A percentile compares a stretch with the other conserved stretches of the same genome.
These are phyloP conservation scores for Pristionchus arcanus DNA, from an alignment of 2,888 invertebrate species.

Conservation along the genomic window DNA sequence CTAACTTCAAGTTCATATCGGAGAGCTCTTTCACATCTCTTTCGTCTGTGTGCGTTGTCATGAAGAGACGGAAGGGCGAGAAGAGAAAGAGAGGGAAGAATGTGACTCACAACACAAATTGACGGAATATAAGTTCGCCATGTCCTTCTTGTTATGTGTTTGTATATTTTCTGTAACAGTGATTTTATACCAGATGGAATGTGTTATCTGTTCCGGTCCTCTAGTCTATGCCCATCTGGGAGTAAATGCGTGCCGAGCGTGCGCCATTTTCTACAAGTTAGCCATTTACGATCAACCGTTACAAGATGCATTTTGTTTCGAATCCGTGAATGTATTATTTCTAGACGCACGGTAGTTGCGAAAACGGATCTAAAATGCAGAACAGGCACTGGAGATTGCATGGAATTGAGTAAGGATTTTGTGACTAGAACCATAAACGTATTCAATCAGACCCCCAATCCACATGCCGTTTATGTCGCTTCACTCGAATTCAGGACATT, in stretches of 20 bases:
- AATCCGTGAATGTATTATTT: background rate
- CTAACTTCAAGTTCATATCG: background rate
- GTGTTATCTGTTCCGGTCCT: background rate
- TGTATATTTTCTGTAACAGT: background rate
- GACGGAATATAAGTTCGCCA: background rate
- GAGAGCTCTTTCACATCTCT: background rate
- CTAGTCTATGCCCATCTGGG: background rate
- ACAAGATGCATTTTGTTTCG: background rate
- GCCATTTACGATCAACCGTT: too few species aligned
- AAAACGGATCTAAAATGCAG: background rate
- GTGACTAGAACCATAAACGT: too few species aligned
- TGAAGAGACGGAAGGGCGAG: background rate
- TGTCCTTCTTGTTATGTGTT: background rate
- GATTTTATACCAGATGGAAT: background rate
- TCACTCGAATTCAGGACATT: background rate
- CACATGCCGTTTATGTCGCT: background rate
- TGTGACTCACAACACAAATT: background rate
- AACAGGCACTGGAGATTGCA: background rate
- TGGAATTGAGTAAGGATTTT: background rate
- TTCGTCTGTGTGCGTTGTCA: background rate
- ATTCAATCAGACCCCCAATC: background rate
- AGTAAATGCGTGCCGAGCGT: background rate
- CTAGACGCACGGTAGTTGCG: background rate
- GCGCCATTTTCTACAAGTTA: slow-evolving; percentile 7
- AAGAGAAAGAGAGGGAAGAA: background rate